Base-by-base conservation (phyloP, 2,888 invertebrate genomes). In the Megalurothrips usitatus region DNA sequence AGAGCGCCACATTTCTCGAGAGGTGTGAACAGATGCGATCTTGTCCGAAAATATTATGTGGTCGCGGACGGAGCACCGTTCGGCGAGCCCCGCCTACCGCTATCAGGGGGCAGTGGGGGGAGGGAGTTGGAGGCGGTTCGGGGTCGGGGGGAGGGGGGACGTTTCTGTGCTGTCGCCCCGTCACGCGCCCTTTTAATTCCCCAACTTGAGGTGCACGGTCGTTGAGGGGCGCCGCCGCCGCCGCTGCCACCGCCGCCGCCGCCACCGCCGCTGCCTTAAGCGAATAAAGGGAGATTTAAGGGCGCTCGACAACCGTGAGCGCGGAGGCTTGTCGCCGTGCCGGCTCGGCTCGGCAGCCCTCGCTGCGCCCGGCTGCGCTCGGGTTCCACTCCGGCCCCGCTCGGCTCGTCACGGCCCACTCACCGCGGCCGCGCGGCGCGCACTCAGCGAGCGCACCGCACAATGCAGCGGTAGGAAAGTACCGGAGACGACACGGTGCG, bases 271-370 rank as follows among this genome's bases (percentile, higher is more conserved):
- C 68, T 58, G 58, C 34, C 34, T 43, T 26, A 26, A n/a, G 68
- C 68, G 68, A 75, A 75, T 75, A 75, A 43, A 26, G 26, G 23
- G 68, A 75, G 68, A 75, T 75, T 75, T 75, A 75, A 75, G 68
- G 68, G 23, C 68, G 58, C 58, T 58, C 58, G 68, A 75, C 68
- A 26, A 9, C 68, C 68, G 8, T 43, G 34, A 43, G 34, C 34
- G 34, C 34, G 34, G 34, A 43, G 34, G 34, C 34, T 43, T 43
- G 34, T 43, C 34, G n/a, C 26, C 68, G 6, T 2, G n/a, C 68
- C 68, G 6, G 11, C n/a, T 23, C n/a, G 23, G 23, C n/a, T 68
- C 23, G 19, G 68, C 34, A 43, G 34, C 34, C 6, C 34, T 2
- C 34, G 34, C 34, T 2, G 34, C 34, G 34, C 34, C 34, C 23